Evolutionary conservation across 1,140 invertebrate species (phyloP).

Genomic region (Centruroides vittatus): DNA sequence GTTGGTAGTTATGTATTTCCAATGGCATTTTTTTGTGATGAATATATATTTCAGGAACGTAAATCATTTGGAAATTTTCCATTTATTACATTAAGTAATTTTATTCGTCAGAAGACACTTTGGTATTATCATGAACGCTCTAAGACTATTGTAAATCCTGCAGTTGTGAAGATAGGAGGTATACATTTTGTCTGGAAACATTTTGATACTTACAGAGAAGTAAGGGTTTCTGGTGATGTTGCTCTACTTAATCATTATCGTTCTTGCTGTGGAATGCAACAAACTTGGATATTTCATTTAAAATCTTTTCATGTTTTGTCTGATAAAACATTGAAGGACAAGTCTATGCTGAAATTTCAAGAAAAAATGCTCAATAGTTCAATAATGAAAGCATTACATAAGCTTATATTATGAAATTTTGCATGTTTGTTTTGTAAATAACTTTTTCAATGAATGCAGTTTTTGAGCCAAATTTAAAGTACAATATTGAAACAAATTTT

Average conservation of each 20-base stretch:
- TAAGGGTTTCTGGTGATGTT: neutral
- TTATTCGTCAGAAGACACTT: neutral
- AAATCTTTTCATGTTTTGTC: too few species aligned
- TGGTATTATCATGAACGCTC: neutral
- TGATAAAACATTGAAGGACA: too few species aligned
- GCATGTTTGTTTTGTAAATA: too few species aligned
- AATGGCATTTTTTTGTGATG: neutral
- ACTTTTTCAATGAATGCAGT: too few species aligned
- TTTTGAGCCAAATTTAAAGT: too few species aligned
- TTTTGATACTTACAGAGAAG: neutral
- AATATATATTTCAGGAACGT: neutral
- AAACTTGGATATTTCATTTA: neutral
- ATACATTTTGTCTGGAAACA: conserved; percentile 1
- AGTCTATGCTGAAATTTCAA: too few species aligned
- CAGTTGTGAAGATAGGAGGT: neutral
- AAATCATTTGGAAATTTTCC: neutral
- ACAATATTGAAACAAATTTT: too few species aligned
- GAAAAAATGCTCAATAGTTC: too few species aligned
- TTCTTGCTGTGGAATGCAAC: neutral
- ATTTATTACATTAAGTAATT: too few species aligned
- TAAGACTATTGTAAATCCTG: neutral
- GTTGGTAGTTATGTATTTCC: neutral
- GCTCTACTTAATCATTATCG: neutral
- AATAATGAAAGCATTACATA: too few species aligned
- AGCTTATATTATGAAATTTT: too few species aligned